These are phyloP conservation scores for Oryzias sinensis DNA, from an alignment of 2,797 vertebrate species.

Conservation along the genomic window DNA sequence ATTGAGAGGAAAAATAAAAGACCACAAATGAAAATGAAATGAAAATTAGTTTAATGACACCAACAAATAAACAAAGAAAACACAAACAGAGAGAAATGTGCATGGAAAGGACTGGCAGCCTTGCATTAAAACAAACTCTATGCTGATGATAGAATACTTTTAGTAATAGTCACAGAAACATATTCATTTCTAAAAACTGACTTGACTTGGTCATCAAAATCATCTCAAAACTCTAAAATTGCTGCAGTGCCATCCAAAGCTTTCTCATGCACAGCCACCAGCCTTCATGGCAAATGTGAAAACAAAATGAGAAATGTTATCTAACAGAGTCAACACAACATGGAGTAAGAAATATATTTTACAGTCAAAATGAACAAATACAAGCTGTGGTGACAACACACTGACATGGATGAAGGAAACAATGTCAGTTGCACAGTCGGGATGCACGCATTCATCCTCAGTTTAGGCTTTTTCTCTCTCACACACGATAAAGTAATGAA, in stretches of 20 bases:
- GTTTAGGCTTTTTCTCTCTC: conserved; percentile 17
- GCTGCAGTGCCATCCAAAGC: neutral
- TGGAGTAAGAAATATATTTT: conserved; percentile 44
- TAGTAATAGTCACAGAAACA: neutral
- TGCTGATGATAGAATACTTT: too few relatives aligned
- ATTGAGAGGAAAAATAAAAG: conserved; percentile 9
- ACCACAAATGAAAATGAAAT: conserved; percentile 64
- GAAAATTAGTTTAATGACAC: conserved; percentile 69
- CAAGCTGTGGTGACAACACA: conserved; percentile 41
- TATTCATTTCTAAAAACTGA: neutral
- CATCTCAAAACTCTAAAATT: neutral
- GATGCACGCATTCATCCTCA: conserved; percentile 17
- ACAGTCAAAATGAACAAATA: conserved; percentile 52
- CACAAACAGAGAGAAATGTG: conserved; percentile 52
- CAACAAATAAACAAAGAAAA: conserved; percentile 62
- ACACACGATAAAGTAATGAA: conserved; percentile 45
- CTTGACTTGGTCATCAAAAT: neutral
- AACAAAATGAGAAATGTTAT: conserved; percentile 24
- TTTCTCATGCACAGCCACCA: conserved; percentile 36
- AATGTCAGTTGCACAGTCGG: conserved; percentile 21
- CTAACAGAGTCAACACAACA: conserved; percentile 61
- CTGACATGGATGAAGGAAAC: conserved; percentile 46
- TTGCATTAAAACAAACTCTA: conserved; percentile 24
- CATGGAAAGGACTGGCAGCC: conserved; percentile 42
- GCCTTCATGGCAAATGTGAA: conserved; percentile 26